Evolutionary conservation across 2,888 invertebrate species (phyloP), one percentile per base, ranked within the genome.

Genomic region (Diarsia rubi): DNA sequence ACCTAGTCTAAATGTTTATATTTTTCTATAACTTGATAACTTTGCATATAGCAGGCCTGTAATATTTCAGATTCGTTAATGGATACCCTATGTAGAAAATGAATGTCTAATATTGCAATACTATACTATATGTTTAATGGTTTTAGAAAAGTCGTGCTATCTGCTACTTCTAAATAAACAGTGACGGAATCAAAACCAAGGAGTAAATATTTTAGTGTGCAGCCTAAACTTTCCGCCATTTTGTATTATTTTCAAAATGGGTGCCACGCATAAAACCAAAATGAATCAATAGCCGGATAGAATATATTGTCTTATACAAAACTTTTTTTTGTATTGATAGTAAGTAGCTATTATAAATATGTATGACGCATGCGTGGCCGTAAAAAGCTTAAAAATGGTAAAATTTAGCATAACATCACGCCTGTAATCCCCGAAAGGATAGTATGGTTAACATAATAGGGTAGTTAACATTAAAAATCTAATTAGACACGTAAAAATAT

Each of bases 101-200:
- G 8, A 37, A 19, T 37, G 2, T 5, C 37, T 21, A 52, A 5
- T 80, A 73, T 63, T 49, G 42, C 47, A 49, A 49, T 81, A 76
- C 27, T 62, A 52, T 47, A 16, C 2, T n/a, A 19, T 3, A 27
- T 54, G 42, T 42, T 4, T 31, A 64, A 16, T 42, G 54, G 24
- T 77, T 49, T 16, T 49, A 47, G 5, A 59, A 49, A 57, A 11
- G 1, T n/a, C 16, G 73, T 70, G 16, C 54, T 21, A 57, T 3
- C 9, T 27, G 27, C 27, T 57, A 37, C 24, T 16, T 72, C 45
- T 45, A 47, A 57, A 37, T 31, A 73, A 54, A 16, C 21, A 72
- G 21, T 45, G 24, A 42, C n/a, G 1, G 27, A 27, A 1, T 24
- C 8, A n/a, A 42, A 71, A 42, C 31, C n/a, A 9, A 62, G 1